Evolutionary conservation across 2,113 vertebrate species (phyloP), one percentile per base, ranked within the genome.

Genomic region (Sapajus apella): DNA sequence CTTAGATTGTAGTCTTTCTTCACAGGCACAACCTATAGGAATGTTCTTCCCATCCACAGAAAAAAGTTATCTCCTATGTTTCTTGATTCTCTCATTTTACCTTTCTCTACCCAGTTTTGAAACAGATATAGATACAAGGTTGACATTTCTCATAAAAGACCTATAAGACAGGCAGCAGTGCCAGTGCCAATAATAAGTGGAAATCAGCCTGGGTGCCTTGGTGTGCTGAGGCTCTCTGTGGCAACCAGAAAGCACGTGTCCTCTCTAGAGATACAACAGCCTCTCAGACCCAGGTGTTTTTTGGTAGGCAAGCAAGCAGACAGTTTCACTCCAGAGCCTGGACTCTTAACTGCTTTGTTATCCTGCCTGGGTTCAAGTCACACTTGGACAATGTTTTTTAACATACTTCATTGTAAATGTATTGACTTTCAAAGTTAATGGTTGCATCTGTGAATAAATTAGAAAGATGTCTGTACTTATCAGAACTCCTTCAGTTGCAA

Each of bases 381-480:
- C 40, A 87, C 17, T n/a, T 56, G 32, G 47, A 64, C 68, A 37
- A 27, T 6, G 6, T 32, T 87, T 87, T 96, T 79, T 90, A 87
- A 83, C n/a, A 37, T 61, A 68, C 47, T 91, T 75, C 30, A 55
- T 80, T 81, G 20, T 61, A 32, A 77, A 61, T 64, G 13, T 84
- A 91, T 95, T 92, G 55, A 79, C 37, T 90, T 83, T 83, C 81
- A 73, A 79, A 56, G 32, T 83, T 50, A 90, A 85, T 70, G 32
- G 11, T 16, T 75, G 21, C 27, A 68, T n/a, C 32, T 83, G 70
- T 43, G 52, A 77, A 52, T 94, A 96, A 84, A 84, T 80, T 87
- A 95, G 92, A 85, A 94, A 61, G 73, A 55, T 37, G 6, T 80
- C 61, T 80, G 5, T 83, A 93, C n/a, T 73, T 79, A 58, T 3